Base-by-base conservation (phyloP, 1,140 invertebrate species). In the Drosophila nannoptera region DNA sequence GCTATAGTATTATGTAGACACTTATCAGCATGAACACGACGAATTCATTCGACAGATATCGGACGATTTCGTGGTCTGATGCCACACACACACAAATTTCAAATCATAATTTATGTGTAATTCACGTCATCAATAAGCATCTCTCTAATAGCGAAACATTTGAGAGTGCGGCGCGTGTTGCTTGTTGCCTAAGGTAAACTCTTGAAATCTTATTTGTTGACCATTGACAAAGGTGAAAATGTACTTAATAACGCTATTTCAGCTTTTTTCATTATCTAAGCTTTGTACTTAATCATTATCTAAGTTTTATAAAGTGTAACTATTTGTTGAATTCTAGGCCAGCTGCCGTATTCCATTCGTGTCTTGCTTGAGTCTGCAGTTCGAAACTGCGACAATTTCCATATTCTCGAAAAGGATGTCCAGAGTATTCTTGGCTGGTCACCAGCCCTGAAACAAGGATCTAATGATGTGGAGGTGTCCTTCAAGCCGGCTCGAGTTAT, bases 401-500 rank as follows among this genome's bases (percentile, higher is more conserved):
- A 98, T 89, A 93, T 97, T 5, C 92, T 93, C 43, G 92, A 95
- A 87, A 91, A 92, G 54, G 98, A 99, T 92, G 97, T 99, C 0
- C 90, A 95, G 64, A 97, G 95, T 73, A 95, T 99, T 42, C 90
- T 99, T n/a, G 91, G 96, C 71, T 99, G 98, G 98, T 97, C 89
- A 87, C 90, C 42, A 94, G 95, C 88, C 94, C 97, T 90, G 8
- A 83, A 80, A 58, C 84, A 88, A 36, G 88, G 91, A 5, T 90
- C 93, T 74, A 92, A 91, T 16, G 94, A 93, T 50, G 94, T 96
- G n/a, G 98, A 99, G 92, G 94, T 99, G 35, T 94, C 97, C 1
- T 99, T 99, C 88, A 97, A 96, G 90, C 98, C 98, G 2, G 95
- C 97, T 0, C 92, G 98, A 87, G 98, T 99, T 56, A 96, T 99